phyloP scores from a whole-genome alignment of 2,888 invertebrate species.

The Agonopterix subpropinquella region DNA sequence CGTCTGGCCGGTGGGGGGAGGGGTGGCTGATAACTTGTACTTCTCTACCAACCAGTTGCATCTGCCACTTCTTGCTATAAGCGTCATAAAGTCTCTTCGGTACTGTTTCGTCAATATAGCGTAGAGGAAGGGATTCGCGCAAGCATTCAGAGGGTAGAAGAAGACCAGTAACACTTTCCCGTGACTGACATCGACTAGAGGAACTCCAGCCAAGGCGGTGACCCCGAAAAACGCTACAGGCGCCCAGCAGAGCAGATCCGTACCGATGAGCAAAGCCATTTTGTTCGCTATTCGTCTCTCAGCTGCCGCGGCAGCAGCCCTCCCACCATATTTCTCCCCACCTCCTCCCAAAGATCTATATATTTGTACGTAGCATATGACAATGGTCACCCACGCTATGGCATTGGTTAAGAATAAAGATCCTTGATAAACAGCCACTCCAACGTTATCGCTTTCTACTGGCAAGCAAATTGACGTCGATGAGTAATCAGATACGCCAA shows the following conservation, averaged over 20 bases:
- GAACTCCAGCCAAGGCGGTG: constrained; percentile 89
- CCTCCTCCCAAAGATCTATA: constrained; percentile 86
- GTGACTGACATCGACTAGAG: constrained; percentile 87
- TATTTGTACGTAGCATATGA: constrained; percentile 90
- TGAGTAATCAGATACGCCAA: constrained; percentile 91
- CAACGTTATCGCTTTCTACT: constrained; percentile 83
- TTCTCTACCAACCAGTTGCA: constrained; percentile 59
- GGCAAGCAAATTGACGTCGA: constrained; percentile 92
- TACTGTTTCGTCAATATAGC: constrained; percentile 93
- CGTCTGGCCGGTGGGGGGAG: constrained; percentile 61
- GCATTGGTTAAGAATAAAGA: constrained; percentile 85
- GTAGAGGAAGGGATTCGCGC: constrained; percentile 94
- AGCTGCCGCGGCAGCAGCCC: constrained; percentile 77
- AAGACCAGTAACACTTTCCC: constrained; percentile 90
- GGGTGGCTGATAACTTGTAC: constrained; percentile 58
- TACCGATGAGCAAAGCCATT: constrained; percentile 92
- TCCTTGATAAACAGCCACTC: constrained; percentile 84
- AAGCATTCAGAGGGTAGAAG: constrained; percentile 93
- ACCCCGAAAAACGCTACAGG: constrained; percentile 93
- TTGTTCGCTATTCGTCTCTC: constrained; percentile 89
- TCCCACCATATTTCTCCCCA: constrained; percentile 79
- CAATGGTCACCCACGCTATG: constrained; percentile 87
- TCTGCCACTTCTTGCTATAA: constrained; percentile 78
- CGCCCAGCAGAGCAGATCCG: constrained; percentile 89
- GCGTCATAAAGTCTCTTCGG: constrained; percentile 81